Base-by-base conservation (phyloP, 2,113 vertebrate genomes). In the Oreocharis arfaki region DNA sequence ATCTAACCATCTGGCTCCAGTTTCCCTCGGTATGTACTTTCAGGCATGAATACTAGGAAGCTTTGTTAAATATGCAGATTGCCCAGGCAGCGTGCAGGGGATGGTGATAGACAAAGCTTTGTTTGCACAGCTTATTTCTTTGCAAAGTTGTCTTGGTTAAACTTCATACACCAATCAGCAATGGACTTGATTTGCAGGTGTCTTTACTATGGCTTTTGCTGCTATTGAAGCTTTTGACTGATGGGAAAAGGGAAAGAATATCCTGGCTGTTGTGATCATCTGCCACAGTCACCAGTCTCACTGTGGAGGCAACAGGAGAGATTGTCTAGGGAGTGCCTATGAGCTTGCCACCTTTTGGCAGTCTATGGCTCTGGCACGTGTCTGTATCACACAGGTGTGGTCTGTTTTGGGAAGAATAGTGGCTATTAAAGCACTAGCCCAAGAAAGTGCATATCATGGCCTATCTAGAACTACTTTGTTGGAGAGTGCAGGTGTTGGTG, bases 1-100 rank as follows among this genome's bases (percentile, higher is more conserved):
- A 83, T 95, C 92, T 86, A 91, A 90, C 90, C 92, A 96, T 96
- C 94, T 96, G 95, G 87, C 75, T 95, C 71, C 39, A 52, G 63
- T 90, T 94, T 94, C 71, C 75, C 35, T 85, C 0, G 0, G 74
- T 76, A 52, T 73, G 61, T 30, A 84, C n/a, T 94, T 86, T 81
- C 80, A 94, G 76, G 55, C 80, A 82, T 70, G 70, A 81, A 89
- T 78, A 53, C 26, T 57, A 56, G 79, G 61, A 90, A 68, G 64
- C 44, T 67, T 84, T 84, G 65, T 86, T 90, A 84, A 96, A 78
- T 64, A 95, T 88, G 68, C 60, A 92, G 64, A 95, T 92, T 93
- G 89, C 37, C 26, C 57, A 90, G 59, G 47, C 87, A 75, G 68
- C 0, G 0, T 56, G 68, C 44, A 92, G 69, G 46, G 59, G 41